Base-by-base conservation (phyloP, 2,888 invertebrate genomes). In the Metellina segmentata region DNA sequence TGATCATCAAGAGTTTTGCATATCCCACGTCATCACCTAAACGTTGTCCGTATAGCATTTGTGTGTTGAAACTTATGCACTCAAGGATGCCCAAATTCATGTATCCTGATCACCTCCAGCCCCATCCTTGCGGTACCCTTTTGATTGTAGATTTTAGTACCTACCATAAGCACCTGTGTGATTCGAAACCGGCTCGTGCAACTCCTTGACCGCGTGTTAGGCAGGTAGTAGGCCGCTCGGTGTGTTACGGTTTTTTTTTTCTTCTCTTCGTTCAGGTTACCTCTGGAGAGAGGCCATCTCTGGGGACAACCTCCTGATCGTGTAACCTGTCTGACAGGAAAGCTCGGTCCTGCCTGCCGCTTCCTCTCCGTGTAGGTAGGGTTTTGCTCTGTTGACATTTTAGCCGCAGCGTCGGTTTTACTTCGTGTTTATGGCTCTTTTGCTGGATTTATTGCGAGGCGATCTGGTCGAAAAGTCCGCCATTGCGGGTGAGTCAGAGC, bases 321-420 rank as follows among this genome's bases (percentile, higher is more conserved):
- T 75, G 69, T 82, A 89, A 89, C 89, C 89, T 82, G 89, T 89
- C 89, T 89, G 89, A 89, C 89, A 75, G 89, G 89, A 61, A 48
- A 81, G 70, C 71, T 13, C 19, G 19, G n/a, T 48, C 61, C 61
- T 61, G 34, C 85, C 49, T 51, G 74, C 75, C n/a, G 71, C 70
- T 85, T 85, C 61, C 74, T 74, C 74, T 74, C 74, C 20, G 34
- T 74, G 74, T 20, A 34, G 34, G 34, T 34, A 34, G 34, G 34
- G 34, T 34, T 34, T 34, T 74, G 82, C 85, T 75, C 61, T 85
- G 85, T 85, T 85, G 85, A 85, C 85, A 85, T 85, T 75, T 75
- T 83, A 75, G 85, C 69, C 75, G 74, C 9, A 7, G 52, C n/a
- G 19, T 9, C 51, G 19, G 83, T 19, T 52, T 11, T 61, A 34